Evolutionary conservation across 2,113 vertebrate genomes (phyloP), one percentile per base, ranked within the genome.

Genomic region (Urocolius indicus): DNA sequence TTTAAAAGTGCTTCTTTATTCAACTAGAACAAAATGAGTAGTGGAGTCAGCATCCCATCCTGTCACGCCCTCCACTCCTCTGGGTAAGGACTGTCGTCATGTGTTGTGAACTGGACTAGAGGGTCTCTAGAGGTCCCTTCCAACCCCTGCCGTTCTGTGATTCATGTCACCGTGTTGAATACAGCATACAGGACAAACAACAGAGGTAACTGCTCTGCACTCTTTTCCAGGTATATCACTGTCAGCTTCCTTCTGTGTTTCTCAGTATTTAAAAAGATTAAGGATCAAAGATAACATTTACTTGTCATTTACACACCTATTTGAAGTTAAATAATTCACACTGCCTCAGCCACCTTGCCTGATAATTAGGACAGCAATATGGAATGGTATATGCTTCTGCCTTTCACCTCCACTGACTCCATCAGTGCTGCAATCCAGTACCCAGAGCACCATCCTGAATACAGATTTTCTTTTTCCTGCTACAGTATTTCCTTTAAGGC

Each of bases 381-480:
- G 66, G 52, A 93, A 84, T 71, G 77, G 19, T 34, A 11, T 48
- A 54, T 67, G 55, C 52, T 87, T 92, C 80, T 90, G 36, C 48
- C 27, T 89, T 94, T 94, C 73, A 75, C 94, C 61, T 95, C 76
- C 34, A 34, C 51, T 90, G 55, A 69, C 92, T 74, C 61, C 76
- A 84, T 87, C 91, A 65, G 32, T 65, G 86, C 80, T 84, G 84
- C 91, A 95, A 84, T 87, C 77, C 52, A 2, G 57, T 68, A 94
- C 74, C 26, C 62, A 81, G 77, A 92, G 77, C 87, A 75, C 45
- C 41, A 3, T 81, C 76, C 80, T 93, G 94, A 95, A 96, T 96
- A 93, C 89, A 95, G 61, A 97, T 96, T 95, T 90, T 69, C 80
- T 92, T 90, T 30, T 68, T 93, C 59, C 75, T 90, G 79, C 82